Evolutionary conservation across 2,113 vertebrate genomes (phyloP).

Genomic region (Gorilla gorilla): DNA sequence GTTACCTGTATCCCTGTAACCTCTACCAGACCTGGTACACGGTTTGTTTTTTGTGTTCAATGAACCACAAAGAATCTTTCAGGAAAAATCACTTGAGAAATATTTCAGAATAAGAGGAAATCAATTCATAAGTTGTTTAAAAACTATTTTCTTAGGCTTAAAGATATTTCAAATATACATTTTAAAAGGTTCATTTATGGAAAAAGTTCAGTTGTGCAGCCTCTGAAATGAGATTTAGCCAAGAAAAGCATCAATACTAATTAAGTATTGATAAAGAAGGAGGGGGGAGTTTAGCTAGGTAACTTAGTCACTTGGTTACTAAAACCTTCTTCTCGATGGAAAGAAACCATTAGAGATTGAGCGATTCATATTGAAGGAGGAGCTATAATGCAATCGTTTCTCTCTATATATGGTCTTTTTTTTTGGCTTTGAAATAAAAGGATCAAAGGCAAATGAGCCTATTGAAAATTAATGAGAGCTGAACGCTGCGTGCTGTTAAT

Average conservation of each 20-base stretch:
- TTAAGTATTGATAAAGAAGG: conserved; percentile 44
- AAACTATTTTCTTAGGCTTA: conserved; percentile 43
- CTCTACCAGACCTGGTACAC: background rate
- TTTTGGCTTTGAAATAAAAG: conserved; percentile 23
- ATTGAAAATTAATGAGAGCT: conserved; percentile 49
- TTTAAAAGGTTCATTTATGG: conserved; percentile 31
- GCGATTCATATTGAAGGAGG: background rate
- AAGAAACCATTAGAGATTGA: background rate
- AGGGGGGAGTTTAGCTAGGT: background rate
- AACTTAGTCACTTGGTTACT: background rate
- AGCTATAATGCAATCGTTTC: background rate
- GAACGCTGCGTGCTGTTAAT: background rate
- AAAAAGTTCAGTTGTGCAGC: conserved; percentile 6
- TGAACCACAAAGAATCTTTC: conserved; percentile 65
- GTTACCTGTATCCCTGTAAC: background rate
- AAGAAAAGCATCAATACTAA: conserved; percentile 26
- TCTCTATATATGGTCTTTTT: background rate
- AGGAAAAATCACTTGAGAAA: conserved; percentile 64
- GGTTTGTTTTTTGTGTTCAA: conserved; percentile 55
- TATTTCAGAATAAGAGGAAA: conserved; percentile 51
- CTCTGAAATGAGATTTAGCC: background rate
- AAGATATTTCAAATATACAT: conserved; percentile 22
- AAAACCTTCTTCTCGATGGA: background rate
- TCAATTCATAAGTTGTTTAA: conserved; percentile 57
- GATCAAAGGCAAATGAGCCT: conserved; percentile 36